Evolutionary conservation across 2,113 vertebrate species (phyloP).

Genomic region (Odontophorus gujanensis): DNA sequence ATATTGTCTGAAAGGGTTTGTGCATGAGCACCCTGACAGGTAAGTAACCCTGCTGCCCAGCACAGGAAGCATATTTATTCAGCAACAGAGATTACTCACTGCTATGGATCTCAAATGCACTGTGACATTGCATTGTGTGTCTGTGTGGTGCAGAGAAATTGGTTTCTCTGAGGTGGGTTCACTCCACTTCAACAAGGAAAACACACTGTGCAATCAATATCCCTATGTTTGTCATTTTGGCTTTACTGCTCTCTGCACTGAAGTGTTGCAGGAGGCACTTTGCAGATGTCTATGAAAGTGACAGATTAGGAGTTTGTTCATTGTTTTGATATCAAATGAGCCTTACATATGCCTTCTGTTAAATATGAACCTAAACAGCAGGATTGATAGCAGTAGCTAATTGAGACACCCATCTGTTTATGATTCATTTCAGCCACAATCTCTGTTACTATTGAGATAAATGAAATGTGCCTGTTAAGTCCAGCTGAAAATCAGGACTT

Average conservation of each 20-base stretch:
- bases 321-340: constrained; percentile 61
- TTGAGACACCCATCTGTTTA: neutral
- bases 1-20: neutral
- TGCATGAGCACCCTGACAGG: neutral
- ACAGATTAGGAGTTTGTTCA: constrained; percentile 47
- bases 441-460: neutral
- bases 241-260: constrained; percentile 10
- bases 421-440: constrained; percentile 33
- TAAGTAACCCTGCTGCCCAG: neutral
- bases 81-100: neutral
- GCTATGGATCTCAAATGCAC: neutral
- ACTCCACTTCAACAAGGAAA: constrained; percentile 11
- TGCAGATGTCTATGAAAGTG: constrained; percentile 24
- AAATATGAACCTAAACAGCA: constrained; percentile 26
- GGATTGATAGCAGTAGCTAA: constrained; percentile 35
- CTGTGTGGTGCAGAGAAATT: neutral
- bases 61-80: neutral
- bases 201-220: neutral
- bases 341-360: constrained; percentile 58
- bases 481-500: neutral
- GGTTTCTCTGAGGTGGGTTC: neutral
- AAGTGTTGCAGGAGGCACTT: constrained; percentile 29
- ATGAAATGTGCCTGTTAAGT: neutral
- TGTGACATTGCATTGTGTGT: neutral
- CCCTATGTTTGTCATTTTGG: neutral